phyloP scores from a whole-genome alignment of 2,113 vertebrate genomes.

The Spea multiplicata region DNA sequence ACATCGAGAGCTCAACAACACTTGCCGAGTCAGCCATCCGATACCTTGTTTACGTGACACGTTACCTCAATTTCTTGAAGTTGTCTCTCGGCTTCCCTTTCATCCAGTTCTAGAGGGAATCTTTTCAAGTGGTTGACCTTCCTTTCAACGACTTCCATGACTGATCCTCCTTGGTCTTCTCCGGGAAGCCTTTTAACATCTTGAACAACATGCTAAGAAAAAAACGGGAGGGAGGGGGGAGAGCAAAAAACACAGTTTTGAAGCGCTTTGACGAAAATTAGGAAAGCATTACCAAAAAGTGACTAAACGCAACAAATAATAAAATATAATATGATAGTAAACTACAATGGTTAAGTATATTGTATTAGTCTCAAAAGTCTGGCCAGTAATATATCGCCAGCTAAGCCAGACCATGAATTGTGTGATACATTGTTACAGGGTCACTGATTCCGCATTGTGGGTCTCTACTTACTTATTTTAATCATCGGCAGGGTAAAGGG shows the following conservation, averaged over 20 bases:
- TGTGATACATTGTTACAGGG: constrained; percentile 4
- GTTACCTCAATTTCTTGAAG: constrained; percentile 81
- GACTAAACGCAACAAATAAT: neutral
- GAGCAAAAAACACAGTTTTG: too few species aligned
- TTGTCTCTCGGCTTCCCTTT: constrained; percentile 72
- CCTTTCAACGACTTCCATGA: constrained; percentile 65
- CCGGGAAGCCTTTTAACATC: neutral
- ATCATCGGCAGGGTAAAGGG: constrained; percentile 13
- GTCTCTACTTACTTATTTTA: constrained; percentile 15
- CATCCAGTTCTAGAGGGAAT: constrained; percentile 70
- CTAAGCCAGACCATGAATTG: too few species aligned
- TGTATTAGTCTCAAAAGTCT: too few species aligned
- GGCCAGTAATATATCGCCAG: too few species aligned
- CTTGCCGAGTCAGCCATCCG: too few species aligned
- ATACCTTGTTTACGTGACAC: too few species aligned
- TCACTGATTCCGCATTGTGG: neutral
- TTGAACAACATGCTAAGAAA: neutral
- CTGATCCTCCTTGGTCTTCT: neutral
- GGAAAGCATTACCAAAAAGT: neutral
- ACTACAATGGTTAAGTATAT: too few species aligned
- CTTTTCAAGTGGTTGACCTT: constrained; percentile 72
- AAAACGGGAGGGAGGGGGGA: neutral
- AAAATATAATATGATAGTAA: neutral
- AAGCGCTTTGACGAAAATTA: neutral
- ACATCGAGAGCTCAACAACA: too few species aligned